A percentile compares a stretch with the other conserved stretches of the same genome.
Conservation (phyloP, 2,888 invertebrate genomes). For the Amphiduros pacificus region DNA sequence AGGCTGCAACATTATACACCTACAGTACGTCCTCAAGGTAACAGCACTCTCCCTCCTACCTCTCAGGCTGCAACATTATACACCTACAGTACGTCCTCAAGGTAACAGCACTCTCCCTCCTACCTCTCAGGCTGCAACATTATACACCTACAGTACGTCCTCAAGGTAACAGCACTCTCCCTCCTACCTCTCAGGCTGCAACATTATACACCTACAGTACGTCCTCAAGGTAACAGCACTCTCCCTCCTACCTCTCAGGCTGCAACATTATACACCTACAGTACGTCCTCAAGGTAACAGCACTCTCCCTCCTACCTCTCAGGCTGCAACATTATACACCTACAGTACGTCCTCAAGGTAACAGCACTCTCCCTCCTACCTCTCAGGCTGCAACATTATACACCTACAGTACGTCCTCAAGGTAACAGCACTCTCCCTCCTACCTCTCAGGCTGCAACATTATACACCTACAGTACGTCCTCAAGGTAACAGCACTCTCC, state of each 20-base stretch:
- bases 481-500: conserved; percentile 65
- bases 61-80: conserved; percentile 90
- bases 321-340: conserved; percentile 90
- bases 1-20: conserved; percentile 90
- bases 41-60: conserved; percentile 66
- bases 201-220: conserved; percentile 89
- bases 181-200: conserved; percentile 89
- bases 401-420: conserved; percentile 74
- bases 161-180: conserved; percentile 65
- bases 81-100: conserved; percentile 74
- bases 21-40: conserved; percentile 69
- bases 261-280: conserved; percentile 91
- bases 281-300: conserved; percentile 63
- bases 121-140: conserved; percentile 91
- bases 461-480: conserved; percentile 81
- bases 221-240: conserved; percentile 33
- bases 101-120: conserved; percentile 70
- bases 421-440: conserved; percentile 70
- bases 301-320: conserved; percentile 85
- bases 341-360: conserved; percentile 69
- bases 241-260: conserved; percentile 89
- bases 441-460: conserved; percentile 91
- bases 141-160: conserved; percentile 81
- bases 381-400: conserved; percentile 90
- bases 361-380: conserved; percentile 77